These are phyloP conservation scores for Pimephales promelas DNA, from an alignment of 2,113 vertebrate genomes.

Conservation along the genomic window DNA sequence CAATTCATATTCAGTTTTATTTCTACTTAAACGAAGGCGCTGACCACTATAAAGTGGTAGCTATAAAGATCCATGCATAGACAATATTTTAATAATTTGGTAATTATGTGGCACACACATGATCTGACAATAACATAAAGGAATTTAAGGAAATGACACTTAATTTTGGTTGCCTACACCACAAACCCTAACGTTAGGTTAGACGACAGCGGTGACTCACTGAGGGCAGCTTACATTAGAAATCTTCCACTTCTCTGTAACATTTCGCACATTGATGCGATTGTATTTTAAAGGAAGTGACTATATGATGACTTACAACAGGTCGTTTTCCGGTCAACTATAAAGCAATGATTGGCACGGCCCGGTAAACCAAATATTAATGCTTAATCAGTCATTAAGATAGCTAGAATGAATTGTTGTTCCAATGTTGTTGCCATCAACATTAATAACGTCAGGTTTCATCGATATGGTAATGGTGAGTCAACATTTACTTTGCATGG, in stretches of 20 bases:
- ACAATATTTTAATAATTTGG: background rate
- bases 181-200: too few species aligned
- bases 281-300: constrained; percentile 49
- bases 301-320: background rate
- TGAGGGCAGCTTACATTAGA: background rate
- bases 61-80: too few species aligned
- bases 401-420: too few species aligned
- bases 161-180: background rate
- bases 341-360: too few species aligned
- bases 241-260: constrained; percentile 46
- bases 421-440: too few species aligned
- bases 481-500: too few species aligned
- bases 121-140: background rate
- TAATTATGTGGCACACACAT: background rate
- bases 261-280: constrained; percentile 42
- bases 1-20: background rate
- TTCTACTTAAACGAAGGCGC: background rate
- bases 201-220: background rate
- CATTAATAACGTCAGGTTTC: too few species aligned
- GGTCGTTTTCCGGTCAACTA: too few species aligned
- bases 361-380: too few species aligned
- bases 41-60: background rate
- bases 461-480: too few species aligned
- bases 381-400: too few species aligned
- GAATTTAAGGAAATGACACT: background rate